Percentiles rank a stretch among this genome's conserved stretches.
phyloP scores from a whole-genome alignment of 2,113 vertebrate genomes.

The Lucifuga dentata region DNA sequence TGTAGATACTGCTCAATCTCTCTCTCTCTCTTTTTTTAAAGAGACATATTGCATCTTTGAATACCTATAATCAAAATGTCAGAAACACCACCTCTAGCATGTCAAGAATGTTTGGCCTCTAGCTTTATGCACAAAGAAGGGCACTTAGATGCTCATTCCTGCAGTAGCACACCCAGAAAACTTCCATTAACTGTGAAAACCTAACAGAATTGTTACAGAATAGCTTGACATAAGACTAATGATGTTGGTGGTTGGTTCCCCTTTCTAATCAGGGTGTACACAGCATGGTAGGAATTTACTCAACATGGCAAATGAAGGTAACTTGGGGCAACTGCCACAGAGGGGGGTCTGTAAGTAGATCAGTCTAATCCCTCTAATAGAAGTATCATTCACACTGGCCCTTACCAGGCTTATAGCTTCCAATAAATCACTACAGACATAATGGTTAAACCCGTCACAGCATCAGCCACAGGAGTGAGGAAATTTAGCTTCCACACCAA shows the following conservation, averaged over 20 bases:
- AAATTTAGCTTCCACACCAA: conserved; percentile 10
- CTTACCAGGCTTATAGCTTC: conserved; percentile 59
- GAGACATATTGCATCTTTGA: conserved; percentile 12
- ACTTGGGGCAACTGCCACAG: conserved; percentile 81
- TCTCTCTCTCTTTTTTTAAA: background rate
- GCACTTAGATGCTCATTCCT: too few species aligned
- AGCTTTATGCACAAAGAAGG: background rate
- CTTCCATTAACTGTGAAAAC: conserved; percentile 47
- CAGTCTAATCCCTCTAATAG: conserved; percentile 82
- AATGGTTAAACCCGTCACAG: conserved; percentile 10
- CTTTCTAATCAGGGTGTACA: conserved; percentile 75
- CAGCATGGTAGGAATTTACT: conserved; percentile 78
- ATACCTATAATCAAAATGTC: background rate
- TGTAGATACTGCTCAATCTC: conserved; percentile 22
- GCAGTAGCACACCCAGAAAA: conserved; percentile 26
- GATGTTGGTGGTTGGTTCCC: conserved; percentile 71
- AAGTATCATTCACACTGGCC: conserved; percentile 79
- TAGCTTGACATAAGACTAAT: conserved; percentile 71
- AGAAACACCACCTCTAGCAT: background rate
- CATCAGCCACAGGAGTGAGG: conserved; percentile 12
- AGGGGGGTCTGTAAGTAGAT: conserved; percentile 82
- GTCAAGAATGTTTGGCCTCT: background rate
- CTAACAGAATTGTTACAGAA: conserved; percentile 46
- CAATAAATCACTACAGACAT: conserved; percentile 50
- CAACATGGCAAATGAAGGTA: conserved; percentile 77